phyloP scores from a whole-genome alignment of 2,888 invertebrate genomes.

The Toxonevra muliebris region DNA sequence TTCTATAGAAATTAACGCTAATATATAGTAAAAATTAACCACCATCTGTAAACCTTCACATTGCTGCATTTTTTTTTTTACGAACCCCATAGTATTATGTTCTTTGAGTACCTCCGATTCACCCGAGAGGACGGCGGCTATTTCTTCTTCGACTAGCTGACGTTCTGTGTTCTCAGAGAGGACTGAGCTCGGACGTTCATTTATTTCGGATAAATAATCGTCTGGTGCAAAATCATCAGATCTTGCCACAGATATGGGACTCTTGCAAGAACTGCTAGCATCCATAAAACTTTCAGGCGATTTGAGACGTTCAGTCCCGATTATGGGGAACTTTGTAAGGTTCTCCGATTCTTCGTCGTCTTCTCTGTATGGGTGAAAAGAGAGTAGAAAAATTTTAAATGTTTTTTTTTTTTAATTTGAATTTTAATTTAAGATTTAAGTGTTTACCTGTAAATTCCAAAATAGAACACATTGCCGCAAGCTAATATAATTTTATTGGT shows the following conservation, averaged over 20 bases:
- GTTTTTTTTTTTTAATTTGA: background rate
- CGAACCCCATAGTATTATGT: constrained; percentile 74
- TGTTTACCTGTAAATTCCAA: constrained; percentile 66
- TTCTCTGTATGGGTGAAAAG: background rate
- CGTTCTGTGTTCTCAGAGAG: constrained; percentile 52
- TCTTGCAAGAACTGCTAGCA: constrained; percentile 21
- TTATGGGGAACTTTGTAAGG: constrained; percentile 41
- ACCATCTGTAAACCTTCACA: background rate
- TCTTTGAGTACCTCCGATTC: constrained; percentile 76
- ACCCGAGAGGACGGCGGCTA: constrained; percentile 74
- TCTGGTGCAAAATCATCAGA: background rate
- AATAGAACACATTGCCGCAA: constrained; percentile 76
- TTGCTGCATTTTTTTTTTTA: background rate
- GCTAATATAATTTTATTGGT: constrained; percentile 78
- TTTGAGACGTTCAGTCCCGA: constrained; percentile 12
- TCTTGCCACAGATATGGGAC: constrained; percentile 1
- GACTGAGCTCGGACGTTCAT: constrained; percentile 56
- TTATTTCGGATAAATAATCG: constrained; percentile 47
- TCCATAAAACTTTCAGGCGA: constrained; percentile 38
- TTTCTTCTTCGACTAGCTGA: constrained; percentile 72
- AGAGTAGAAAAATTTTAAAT: too few species aligned
- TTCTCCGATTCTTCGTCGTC: background rate
- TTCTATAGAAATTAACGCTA: constrained; percentile 75
- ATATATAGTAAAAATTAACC: constrained; percentile 25
- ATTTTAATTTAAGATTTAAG: background rate